Evolutionary conservation across 2,888 invertebrate species (phyloP).

Genomic region (Siphlonurus alternatus): DNA sequence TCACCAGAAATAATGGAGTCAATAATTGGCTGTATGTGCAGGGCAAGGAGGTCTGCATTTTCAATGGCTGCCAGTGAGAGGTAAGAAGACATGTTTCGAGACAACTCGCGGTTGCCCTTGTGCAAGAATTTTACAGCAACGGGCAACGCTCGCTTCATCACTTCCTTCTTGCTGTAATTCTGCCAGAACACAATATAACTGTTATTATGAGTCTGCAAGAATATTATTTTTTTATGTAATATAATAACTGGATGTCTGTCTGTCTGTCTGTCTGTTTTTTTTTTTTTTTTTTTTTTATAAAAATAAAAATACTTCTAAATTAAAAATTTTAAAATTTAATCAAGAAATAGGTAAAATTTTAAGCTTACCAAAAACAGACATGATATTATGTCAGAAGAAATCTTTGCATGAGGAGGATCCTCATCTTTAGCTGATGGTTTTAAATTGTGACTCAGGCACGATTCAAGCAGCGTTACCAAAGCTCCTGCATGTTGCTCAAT

Average conservation of each 20-base stretch:
- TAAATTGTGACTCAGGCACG: conserved; percentile 75
- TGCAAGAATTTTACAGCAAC: conserved; percentile 83
- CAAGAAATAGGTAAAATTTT: too few relatives aligned
- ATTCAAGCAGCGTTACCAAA: conserved; percentile 67
- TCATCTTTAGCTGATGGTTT: conserved; percentile 61
- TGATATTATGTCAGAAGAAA: conserved; percentile 86
- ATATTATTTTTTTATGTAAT: not conserved
- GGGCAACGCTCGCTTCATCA: conserved; percentile 73
- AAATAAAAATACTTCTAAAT: too few relatives aligned
- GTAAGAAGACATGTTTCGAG: conserved; percentile 80
- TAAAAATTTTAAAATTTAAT: too few relatives aligned
- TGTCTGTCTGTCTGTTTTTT: too few relatives aligned
- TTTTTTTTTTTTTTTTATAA: too few relatives aligned
- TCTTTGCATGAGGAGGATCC: conserved; percentile 92
- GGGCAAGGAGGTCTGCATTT: conserved; percentile 68
- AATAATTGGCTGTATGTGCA: conserved; percentile 78
- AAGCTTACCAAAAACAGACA: conserved; percentile 74
- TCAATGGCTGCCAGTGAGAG: conserved; percentile 83
- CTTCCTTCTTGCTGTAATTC: conserved; percentile 51
- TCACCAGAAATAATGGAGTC: conserved; percentile 73
- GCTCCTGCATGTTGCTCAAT: conserved; percentile 74
- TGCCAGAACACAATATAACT: conserved; percentile 19
- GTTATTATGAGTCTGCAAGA: not conserved
- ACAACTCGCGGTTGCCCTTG: conserved; percentile 77
- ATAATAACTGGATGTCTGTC: not conserved